A percentile compares a stretch with the other conserved stretches of the same genome.
phyloP scores from a whole-genome alignment of 1,140 invertebrate genomes.

The Drosophila auraria region DNA sequence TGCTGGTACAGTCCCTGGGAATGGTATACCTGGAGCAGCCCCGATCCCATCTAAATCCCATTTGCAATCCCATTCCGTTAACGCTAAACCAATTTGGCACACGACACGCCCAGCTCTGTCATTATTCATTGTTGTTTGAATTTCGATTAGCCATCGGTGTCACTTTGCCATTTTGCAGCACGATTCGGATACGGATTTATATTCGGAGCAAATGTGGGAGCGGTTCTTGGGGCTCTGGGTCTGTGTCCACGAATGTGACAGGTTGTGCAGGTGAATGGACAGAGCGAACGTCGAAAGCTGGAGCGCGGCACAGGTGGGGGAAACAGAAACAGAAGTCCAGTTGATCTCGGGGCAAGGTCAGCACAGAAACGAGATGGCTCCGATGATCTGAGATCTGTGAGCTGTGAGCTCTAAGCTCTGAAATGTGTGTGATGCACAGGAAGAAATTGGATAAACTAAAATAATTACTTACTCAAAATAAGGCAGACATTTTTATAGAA shows the following conservation, averaged over 20 bases:
- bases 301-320: slow-evolving; percentile 5
- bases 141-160: slow-evolving; percentile 58
- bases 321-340: slow-evolving; percentile 35
- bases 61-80: slow-evolving; percentile 50
- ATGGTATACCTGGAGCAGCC: slow-evolving; percentile 4
- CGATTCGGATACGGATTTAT: slow-evolving; percentile 7
- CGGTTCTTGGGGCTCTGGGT: slow-evolving; percentile 19
- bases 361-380: slow-evolving; percentile 27
- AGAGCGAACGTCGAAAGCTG: not conserved
- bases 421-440: slow-evolving; percentile 5
- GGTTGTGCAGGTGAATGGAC: slow-evolving; percentile 64
- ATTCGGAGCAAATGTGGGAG: slow-evolving; percentile 41
- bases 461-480: not conserved
- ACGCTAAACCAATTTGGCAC: slow-evolving; percentile 60
- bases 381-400: slow-evolving; percentile 23
- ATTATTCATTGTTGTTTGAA: slow-evolving; percentile 64
- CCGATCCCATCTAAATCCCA: slow-evolving; percentile 16
- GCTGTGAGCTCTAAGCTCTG: not conserved
- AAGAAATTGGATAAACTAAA: not conserved
- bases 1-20: slow-evolving; percentile 14
- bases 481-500: not conserved
- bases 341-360: slow-evolving; percentile 52
- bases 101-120: slow-evolving; percentile 59
- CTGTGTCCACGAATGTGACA: slow-evolving; percentile 44
- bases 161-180: slow-evolving; percentile 50